Evolutionary conservation across 2,113 vertebrate species (phyloP).

Genomic region (Seriola rivoliana): DNA sequence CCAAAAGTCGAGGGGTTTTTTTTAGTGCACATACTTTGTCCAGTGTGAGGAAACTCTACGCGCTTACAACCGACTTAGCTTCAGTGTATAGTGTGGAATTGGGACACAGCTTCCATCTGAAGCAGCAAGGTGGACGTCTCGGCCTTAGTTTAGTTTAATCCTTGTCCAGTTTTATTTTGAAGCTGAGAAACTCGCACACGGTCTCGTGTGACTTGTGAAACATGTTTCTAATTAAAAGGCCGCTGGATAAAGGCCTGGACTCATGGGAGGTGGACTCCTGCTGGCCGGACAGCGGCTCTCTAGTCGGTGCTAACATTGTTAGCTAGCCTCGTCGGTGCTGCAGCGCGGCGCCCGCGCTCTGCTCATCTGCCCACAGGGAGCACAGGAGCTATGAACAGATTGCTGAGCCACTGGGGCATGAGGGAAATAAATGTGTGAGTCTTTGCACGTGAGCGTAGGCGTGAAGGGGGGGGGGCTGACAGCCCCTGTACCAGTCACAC

Average conservation of each 20-base stretch:
- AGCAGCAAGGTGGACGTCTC: neutral
- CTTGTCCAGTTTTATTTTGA: too few relatives aligned
- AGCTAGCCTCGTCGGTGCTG: neutral
- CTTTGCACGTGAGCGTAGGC: neutral
- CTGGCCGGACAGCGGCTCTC: neutral
- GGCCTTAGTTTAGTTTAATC: neutral
- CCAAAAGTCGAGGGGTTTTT: too few relatives aligned
- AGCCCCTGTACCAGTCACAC: neutral
- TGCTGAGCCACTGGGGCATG: constrained; percentile 4
- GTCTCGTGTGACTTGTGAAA: neutral
- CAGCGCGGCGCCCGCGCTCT: neutral
- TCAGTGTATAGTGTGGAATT: neutral
- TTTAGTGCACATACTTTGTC: too few relatives aligned
- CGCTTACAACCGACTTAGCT: neutral
- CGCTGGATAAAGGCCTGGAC: neutral
- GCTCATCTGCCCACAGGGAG: constrained; percentile 19
- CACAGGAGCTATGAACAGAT: constrained; percentile 17
- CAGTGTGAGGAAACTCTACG: too few relatives aligned
- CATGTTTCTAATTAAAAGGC: neutral
- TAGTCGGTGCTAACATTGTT: neutral
- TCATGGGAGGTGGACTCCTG: neutral
- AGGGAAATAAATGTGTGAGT: constrained; percentile 4
- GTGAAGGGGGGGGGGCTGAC: neutral
- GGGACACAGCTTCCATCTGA: neutral
- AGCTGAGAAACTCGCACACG: too few relatives aligned